Conservation (phyloP, 2,113 vertebrate species). For the Eptesicus fuscus region DNA sequence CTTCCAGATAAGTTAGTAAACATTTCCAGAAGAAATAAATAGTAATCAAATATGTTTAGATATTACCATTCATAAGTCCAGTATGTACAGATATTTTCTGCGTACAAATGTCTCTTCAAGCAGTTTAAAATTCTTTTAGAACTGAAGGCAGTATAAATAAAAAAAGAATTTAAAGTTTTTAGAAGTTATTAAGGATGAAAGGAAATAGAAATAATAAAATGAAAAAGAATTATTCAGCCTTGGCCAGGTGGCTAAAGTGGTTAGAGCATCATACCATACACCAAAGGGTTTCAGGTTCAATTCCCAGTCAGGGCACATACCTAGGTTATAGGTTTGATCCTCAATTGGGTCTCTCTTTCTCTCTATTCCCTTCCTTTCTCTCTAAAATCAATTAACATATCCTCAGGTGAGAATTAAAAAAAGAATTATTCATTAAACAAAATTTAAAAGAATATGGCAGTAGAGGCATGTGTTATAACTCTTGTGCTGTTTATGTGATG, state of each 20-base stretch:
- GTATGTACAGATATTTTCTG: neutral
- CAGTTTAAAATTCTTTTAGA: neutral
- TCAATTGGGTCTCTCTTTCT: no score
- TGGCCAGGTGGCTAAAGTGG: no score
- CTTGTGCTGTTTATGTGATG: neutral
- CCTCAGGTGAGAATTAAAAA: no score
- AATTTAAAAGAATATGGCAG: neutral
- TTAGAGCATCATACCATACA: no score
- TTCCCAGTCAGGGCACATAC: no score
- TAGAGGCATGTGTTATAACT: neutral
- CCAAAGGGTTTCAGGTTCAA: no score
- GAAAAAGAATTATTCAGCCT: neutral
- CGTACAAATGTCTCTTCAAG: neutral
- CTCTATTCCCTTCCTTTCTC: no score
- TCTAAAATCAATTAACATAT: no score
- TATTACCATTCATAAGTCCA: neutral
- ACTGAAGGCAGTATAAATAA: neutral
- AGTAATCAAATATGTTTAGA: neutral
- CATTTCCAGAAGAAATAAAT: neutral
- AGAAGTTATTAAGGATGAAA: conserved; percentile 21
- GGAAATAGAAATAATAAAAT: neutral
- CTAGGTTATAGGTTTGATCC: no score
- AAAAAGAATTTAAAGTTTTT: neutral
- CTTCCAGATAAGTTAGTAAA: neutral
- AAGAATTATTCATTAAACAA: neutral